These are phyloP conservation scores for Lycorma delicatula DNA, from an alignment of 1,140 invertebrate genomes.

Conservation along the genomic window DNA sequence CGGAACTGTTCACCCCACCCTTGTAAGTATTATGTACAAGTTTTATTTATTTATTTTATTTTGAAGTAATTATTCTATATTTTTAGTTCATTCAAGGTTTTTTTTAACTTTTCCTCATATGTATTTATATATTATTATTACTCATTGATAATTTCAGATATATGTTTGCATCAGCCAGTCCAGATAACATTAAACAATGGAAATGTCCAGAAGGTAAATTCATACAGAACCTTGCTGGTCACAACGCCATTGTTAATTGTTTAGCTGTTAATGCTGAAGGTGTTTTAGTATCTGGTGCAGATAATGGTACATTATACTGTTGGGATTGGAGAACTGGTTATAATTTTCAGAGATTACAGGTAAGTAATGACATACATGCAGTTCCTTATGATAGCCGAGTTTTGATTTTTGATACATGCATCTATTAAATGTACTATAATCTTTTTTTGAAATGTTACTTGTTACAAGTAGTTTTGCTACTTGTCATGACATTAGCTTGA, in stretches of 20 bases:
- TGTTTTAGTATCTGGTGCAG: slow-evolving; percentile 94
- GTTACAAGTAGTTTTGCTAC: too few species aligned
- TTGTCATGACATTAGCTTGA: too few species aligned
- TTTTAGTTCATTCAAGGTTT: too few species aligned
- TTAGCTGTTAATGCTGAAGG: slow-evolving; percentile 90
- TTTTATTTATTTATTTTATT: too few species aligned
- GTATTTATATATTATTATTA: neutral
- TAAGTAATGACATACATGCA: slow-evolving; percentile 33
- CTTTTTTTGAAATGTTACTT: too few species aligned
- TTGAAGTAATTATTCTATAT: too few species aligned
- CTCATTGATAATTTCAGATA: slow-evolving; percentile 48
- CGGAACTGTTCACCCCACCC: too few species aligned
- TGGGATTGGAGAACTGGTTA: slow-evolving; percentile 99
- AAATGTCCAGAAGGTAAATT: slow-evolving; percentile 97
- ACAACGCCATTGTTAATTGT: slow-evolving; percentile 97
- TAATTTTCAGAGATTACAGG: slow-evolving; percentile 87
- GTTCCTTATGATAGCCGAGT: too few species aligned
- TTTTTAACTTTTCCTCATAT: too few species aligned
- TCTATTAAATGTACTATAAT: too few species aligned
- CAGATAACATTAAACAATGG: slow-evolving; percentile 99
- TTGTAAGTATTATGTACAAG: too few species aligned
- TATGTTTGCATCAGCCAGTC: slow-evolving; percentile 95
- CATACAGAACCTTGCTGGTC: slow-evolving; percentile 93
- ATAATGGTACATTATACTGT: slow-evolving; percentile 96
- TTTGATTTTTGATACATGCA: too few species aligned